Evolutionary conservation across 2,113 vertebrate genomes (phyloP), one percentile per base, ranked within the genome.

Genomic region (Tachysurus fulvidraco): DNA sequence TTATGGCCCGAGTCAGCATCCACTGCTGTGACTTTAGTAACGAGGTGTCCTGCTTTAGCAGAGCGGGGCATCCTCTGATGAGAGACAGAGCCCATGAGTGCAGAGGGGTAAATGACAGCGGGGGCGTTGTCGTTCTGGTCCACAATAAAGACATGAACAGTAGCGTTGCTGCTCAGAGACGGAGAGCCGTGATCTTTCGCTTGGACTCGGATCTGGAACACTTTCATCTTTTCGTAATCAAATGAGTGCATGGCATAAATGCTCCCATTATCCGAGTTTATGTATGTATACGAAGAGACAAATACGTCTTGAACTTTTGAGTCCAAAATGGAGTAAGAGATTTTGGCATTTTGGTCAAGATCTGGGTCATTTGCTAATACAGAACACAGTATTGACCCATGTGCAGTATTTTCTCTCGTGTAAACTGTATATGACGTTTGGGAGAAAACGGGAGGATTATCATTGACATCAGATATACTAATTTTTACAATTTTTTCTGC

Each of bases 391-490:
- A 95, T 91, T 64, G 92, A 92, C 21, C 95, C 96, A 0, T 95
- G 94, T 1, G 87, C 9, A 2, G 94, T 95, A 71, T 97, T 97
- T 91, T 97, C 96, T 16, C 91, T 93, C 0, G 95, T 93, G 6
- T 96, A 96, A 10, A 96, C 94, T 8, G 95, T 93, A 0, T 96
- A 96, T 21, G 92, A 95, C 41, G 93, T 89, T 28, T 96, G 94
- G 1, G 93, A 91, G 12, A 93, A 87, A 36, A 91, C 91, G 4
- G 96, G 96, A 2, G 95, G 91, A 6, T 97, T 97, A 90, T 97
- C 97, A 80, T 97, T 97, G 12, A 96, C 94, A 6, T 97, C 97
- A 83, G 95, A 96, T 88, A 97, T 93, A 65, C 94, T 95, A 55
- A 97, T 93, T n/a, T 90, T 92, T 69, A 97, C 83, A 0, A 84